Evolutionary conservation across 2,113 vertebrate genomes (phyloP), one percentile per base, ranked within the genome.

Genomic region (Caretta caretta): DNA sequence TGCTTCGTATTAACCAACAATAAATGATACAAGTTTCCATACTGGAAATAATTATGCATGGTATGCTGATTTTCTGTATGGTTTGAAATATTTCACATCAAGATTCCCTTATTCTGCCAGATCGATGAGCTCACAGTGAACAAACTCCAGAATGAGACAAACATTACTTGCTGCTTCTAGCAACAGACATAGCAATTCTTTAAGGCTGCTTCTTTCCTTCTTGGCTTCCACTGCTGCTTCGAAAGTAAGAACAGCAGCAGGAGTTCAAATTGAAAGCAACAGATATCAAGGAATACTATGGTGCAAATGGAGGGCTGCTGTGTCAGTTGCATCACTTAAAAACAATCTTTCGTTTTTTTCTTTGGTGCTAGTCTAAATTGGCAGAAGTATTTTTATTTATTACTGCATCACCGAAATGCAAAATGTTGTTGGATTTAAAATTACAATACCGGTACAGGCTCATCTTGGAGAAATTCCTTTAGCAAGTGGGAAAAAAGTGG

Each of bases 301-400:
- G 80, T 1, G 35, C 2, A 38, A 25, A 8, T 3, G 3, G 50
- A 0, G 1, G 12, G 57, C 29, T 14, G 29, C 57, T 62, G 29
- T 62, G 29, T 62, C 57, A 62, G 57, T 27, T 57, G 2, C 25
- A 57, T 57, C 25, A 27, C 11, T 57, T 57, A 25, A 57, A 54
- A 57, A 57, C 24, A 27, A 27, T 27, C 56, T 27, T 54, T 54
- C 56, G 4, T 57, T 57, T 57, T 57, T 27, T 4, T 57, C 24
- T 57, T 10, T 65, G 57, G 13, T 31, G 57, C 27, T 62, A 62
- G 57, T 62, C 57, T 62, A 62, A 62, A 8, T 16, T 65, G 62
- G 31, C 14, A 35, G 7, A 65, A 8, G 31, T 65, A 35, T 35
- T 65, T 65, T 6, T 65, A 65, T 35, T 65, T 62, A 35, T 65